Percentiles rank a stretch among this genome's conserved stretches.
These are phyloP conservation scores for Drosophila lacicola DNA, from an alignment of 2,888 invertebrate species.

Conservation along the genomic window DNA sequence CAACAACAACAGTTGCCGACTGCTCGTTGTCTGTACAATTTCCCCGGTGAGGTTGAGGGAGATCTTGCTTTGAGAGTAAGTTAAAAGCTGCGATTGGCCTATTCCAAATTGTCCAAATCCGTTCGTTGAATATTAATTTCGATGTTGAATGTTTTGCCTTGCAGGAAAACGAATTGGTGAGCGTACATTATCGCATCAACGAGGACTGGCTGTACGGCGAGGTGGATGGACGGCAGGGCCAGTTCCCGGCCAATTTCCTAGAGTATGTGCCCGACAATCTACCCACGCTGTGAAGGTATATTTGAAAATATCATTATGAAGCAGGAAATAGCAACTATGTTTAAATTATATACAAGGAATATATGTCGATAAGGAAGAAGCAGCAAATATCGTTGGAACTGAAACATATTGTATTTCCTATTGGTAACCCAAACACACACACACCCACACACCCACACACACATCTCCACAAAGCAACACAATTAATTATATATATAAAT, in stretches of 20 bases:
- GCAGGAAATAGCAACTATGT: constrained; percentile 39
- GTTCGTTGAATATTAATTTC: background rate
- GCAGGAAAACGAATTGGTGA: constrained; percentile 88
- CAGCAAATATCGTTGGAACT: constrained; percentile 58
- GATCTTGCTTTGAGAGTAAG: constrained; percentile 87
- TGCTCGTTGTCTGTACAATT: constrained; percentile 90
- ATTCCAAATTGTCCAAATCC: background rate
- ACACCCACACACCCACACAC: constrained; percentile 7
- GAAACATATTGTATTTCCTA: constrained; percentile 60
- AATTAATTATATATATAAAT: constrained; percentile 16
- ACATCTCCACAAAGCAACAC: constrained; percentile 2
- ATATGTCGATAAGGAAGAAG: constrained; percentile 44
- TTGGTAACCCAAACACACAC: constrained; percentile 15
- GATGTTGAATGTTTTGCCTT: background rate
- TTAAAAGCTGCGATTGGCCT: background rate
- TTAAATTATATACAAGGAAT: constrained; percentile 42
- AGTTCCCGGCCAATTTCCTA: constrained; percentile 92
- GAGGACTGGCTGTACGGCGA: constrained; percentile 93
- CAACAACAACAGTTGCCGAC: constrained; percentile 33
- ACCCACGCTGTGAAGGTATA: constrained; percentile 69
- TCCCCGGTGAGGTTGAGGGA: constrained; percentile 87
- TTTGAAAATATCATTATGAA: constrained; percentile 13
- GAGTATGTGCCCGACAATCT: constrained; percentile 87
- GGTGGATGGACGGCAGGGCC: constrained; percentile 88
- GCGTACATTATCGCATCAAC: constrained; percentile 89